Evolutionary conservation across 2,888 invertebrate genomes (phyloP), one percentile per base, ranked within the genome.

Genomic region (Nomada fucata): DNA sequence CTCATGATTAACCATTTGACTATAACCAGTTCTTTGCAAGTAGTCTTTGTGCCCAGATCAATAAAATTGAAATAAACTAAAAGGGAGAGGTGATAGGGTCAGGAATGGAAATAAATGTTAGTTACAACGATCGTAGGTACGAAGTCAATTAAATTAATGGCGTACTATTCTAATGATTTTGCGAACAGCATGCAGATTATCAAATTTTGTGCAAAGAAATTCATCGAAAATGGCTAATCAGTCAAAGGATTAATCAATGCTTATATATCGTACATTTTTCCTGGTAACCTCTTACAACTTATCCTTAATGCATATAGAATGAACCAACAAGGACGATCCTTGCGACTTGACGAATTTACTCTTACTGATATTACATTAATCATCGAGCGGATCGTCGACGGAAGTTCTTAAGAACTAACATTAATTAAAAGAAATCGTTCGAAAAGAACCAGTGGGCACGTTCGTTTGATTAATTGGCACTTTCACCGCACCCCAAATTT

Each of bases 391-490:
- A 55, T 42, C 13, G 68, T 73, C 79, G 69, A 79, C 50, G 18
- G 55, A 65, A 26, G 29, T 65, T 44, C 50, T 61, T 59, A 68
- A 52, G 26, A 50, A 29, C 70, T 77, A 61, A 61, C 65, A 67
- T 60, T 77, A 65, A 76, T 79, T 52, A 76, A 70, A 70, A 53
- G 70, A 59, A 65, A 78, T 61, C 60, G 29, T 44, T 55, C 59
- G 23, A 15, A 53, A 52, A 52, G 63, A 76, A 72, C 61, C 50
- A 70, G 15, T 60, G 71, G 61, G 76, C 71, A 64, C 73, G 69
- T 77, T 76, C 79, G 65, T 78, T 80, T 64, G 61, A 60, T 75
- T 85, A 73, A 76, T 86, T 84, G 86, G 86, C 85, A 86, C 86
- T 85, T 86, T 55, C 61, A 69, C 83, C 65, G 82, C 63, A 72